These are phyloP conservation scores for Rhabdomys pumilio DNA, from an alignment of 2,797 vertebrate genomes.

Conservation along the genomic window DNA sequence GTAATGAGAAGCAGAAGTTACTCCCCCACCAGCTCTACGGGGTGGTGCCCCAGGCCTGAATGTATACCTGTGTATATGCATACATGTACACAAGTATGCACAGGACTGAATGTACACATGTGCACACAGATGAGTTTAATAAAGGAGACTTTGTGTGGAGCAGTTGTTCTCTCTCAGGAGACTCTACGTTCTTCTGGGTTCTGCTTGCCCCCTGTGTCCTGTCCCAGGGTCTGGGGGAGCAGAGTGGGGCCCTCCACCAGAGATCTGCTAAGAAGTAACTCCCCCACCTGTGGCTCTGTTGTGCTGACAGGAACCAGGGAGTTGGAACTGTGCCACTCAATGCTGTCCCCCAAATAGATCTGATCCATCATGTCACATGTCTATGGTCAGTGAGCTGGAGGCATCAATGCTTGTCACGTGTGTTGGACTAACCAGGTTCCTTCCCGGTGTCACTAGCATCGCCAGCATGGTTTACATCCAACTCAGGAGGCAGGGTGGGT, in stretches of 20 bases:
- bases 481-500: not conserved
- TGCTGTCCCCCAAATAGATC: not conserved
- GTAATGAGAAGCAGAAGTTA: constrained; percentile 93
- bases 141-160: constrained; percentile 69
- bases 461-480: not conserved
- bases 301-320: not conserved
- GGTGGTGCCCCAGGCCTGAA: constrained; percentile 91
- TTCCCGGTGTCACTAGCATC: not conserved
- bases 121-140: constrained; percentile 24
- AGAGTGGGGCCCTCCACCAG: not conserved
- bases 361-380: not conserved
- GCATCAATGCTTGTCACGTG: not conserved
- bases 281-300: not conserved
- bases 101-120: not conserved
- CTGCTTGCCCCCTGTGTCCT: not conserved
- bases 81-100: not conserved
- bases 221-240: not conserved
- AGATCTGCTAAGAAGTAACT: not conserved
- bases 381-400: not conserved
- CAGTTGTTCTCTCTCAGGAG: not conserved
- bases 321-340: not conserved
- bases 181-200: not conserved
- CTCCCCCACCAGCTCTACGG: constrained; percentile 95
- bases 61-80: not conserved
- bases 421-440: not conserved